Conservation (phyloP, 2,113 vertebrate genomes). For the Rhynchopsitta pachyrhyncha region DNA sequence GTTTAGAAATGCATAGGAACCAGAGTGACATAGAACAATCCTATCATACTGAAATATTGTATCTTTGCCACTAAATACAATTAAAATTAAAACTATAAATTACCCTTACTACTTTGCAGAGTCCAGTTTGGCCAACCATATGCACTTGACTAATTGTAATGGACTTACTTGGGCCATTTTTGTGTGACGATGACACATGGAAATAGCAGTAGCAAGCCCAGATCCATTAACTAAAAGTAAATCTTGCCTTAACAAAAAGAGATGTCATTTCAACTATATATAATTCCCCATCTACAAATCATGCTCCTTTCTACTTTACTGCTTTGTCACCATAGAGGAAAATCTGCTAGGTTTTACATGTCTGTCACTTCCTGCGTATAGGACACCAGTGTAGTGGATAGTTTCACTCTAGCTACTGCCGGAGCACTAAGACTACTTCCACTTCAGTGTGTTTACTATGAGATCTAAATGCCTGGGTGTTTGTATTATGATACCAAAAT, state of each 20-base stretch:
- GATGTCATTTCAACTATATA: not conserved
- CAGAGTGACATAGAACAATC: not conserved
- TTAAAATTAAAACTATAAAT: not conserved
- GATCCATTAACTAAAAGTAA: not conserved
- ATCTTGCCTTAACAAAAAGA: not conserved
- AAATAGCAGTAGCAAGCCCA: not conserved
- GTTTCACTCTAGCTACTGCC: not conserved
- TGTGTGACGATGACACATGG: not conserved
- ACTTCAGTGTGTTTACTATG: not conserved
- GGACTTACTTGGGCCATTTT: not conserved
- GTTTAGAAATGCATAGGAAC: not conserved
- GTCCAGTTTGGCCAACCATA: not conserved
- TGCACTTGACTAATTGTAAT: not conserved
- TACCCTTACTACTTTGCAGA: not conserved
- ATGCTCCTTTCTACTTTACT: not conserved
- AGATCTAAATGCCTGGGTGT: not conserved
- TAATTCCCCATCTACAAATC: not conserved
- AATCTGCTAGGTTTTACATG: not conserved
- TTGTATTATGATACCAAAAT: not conserved
- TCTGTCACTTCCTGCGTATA: not conserved
- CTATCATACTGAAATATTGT: not conserved
- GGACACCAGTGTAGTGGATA: not conserved
- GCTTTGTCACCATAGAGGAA: not conserved
- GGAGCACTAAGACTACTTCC: not conserved
- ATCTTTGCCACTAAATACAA: not conserved